phyloP scores from a whole-genome alignment of 2,888 invertebrate species.

The Drosophila kuntzei region DNA sequence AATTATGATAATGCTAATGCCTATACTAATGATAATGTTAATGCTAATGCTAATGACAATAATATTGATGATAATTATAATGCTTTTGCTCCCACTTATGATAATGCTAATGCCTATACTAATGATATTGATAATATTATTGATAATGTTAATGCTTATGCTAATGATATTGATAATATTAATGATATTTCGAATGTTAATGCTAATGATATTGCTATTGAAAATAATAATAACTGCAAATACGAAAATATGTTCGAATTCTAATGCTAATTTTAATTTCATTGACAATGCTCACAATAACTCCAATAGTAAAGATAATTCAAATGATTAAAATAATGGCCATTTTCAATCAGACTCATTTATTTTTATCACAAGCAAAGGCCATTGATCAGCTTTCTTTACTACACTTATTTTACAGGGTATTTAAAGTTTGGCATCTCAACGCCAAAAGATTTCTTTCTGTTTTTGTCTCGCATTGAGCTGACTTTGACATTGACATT shows the following conservation, averaged over 20 bases:
- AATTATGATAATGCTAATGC: neutral
- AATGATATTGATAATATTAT: neutral
- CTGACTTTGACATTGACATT: conserved; percentile 16
- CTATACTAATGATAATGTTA: neutral
- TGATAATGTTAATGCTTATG: neutral
- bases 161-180: neutral
- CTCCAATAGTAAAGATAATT: no score
- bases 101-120: neutral
- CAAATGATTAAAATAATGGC: neutral
- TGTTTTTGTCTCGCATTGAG: neutral
- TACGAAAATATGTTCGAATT: neutral
- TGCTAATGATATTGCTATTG: neutral
- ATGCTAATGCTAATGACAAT: neutral
- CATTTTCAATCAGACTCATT: neutral
- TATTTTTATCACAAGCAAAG: neutral
- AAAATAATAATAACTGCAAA: neutral
- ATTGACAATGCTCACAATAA: no score
- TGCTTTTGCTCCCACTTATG: neutral
- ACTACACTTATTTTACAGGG: neutral
- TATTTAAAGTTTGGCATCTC: neutral
- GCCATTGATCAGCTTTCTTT: no score
- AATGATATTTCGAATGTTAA: neutral
- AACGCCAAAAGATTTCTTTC: neutral
- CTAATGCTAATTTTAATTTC: neutral
- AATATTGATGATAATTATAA: neutral